These are phyloP conservation scores for Falcunculus frontatus DNA, from an alignment of 2,113 vertebrate genomes.

Conservation along the genomic window DNA sequence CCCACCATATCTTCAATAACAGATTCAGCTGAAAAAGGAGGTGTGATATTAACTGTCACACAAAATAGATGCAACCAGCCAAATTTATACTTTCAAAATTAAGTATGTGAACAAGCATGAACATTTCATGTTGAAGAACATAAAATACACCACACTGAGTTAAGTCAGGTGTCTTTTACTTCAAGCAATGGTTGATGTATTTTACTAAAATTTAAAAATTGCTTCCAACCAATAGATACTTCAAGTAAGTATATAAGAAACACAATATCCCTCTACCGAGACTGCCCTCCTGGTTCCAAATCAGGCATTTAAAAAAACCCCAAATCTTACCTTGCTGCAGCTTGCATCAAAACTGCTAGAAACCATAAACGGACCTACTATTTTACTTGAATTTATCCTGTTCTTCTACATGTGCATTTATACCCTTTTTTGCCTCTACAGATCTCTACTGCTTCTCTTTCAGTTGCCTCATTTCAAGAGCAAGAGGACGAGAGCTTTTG, in stretches of 20 bases:
- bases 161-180: neutral
- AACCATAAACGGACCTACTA: neutral
- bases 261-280: neutral
- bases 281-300: neutral
- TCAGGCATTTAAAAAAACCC: neutral
- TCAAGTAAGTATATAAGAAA: neutral
- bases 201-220: neutral
- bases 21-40: slow-evolving; percentile 80
- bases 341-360: neutral
- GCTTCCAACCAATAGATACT: neutral
- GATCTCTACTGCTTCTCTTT: neutral
- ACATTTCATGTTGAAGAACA: neutral
- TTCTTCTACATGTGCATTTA: neutral
- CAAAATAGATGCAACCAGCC: neutral
- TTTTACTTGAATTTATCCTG: neutral
- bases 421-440: neutral
- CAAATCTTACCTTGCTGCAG: neutral
- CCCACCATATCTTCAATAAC: slow-evolving; percentile 95
- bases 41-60: neutral
- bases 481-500: neutral
- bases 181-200: neutral
- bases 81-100: neutral
- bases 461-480: neutral
- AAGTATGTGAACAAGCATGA: neutral
- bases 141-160: neutral